These are phyloP conservation scores for Orchesellides sinensis DNA, from an alignment of 2,888 invertebrate species.

Conservation along the genomic window DNA sequence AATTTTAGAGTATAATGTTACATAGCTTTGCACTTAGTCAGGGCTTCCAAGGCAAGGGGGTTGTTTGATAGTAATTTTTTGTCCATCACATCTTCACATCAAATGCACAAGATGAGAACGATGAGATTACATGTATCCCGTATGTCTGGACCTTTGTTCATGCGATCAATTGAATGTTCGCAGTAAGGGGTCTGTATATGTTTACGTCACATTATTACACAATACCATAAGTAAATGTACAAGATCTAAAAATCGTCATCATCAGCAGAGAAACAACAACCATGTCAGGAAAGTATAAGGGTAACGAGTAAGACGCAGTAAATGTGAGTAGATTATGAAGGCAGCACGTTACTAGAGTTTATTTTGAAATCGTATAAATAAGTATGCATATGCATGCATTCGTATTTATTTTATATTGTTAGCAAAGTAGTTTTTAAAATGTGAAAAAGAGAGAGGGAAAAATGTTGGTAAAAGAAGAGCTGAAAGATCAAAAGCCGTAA, in stretches of 20 bases:
- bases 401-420: too few species aligned
- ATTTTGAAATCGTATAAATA: too few species aligned
- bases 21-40: slow-evolving; percentile 58
- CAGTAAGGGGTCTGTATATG: slow-evolving; percentile 44
- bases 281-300: neutral
- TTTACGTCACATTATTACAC: slow-evolving; percentile 30
- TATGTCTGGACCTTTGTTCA: slow-evolving; percentile 26
- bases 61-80: slow-evolving; percentile 29
- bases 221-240: neutral
- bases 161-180: slow-evolving; percentile 27
- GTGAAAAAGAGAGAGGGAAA: neutral
- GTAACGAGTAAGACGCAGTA: neutral
- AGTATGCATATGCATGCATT: too few species aligned
- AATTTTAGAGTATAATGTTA: slow-evolving; percentile 55
- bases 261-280: neutral
- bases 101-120: neutral
- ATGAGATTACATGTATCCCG: slow-evolving; percentile 17
- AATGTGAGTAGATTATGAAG: too few species aligned
- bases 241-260: slow-evolving; percentile 2
- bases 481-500: slow-evolving; percentile 38
- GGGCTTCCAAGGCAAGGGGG: slow-evolving; percentile 17
- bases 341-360: too few species aligned
- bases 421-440: too few species aligned
- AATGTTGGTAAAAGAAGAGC: neutral
- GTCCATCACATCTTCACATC: slow-evolving; percentile 25